Conservation (phyloP, 2,113 vertebrate species). For the Naja naja region DNA sequence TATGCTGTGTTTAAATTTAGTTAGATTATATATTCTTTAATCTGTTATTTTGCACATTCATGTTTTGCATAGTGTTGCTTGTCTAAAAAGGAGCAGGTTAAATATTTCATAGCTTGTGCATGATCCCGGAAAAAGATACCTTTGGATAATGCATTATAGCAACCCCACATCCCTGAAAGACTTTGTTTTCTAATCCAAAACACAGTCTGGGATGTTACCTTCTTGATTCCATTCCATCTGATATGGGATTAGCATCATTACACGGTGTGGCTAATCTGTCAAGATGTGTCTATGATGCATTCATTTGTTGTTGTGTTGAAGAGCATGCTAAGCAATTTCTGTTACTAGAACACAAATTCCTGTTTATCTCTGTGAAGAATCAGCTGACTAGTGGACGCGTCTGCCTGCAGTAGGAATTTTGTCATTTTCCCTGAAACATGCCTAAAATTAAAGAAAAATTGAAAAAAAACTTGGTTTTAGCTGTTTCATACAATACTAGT, state of each 20-base stretch:
- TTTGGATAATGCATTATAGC: background rate
- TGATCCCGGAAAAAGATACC: background rate
- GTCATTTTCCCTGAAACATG: background rate
- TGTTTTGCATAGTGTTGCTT: background rate
- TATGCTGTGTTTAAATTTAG: background rate
- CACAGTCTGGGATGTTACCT: background rate
- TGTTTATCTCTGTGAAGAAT: background rate
- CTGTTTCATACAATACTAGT: background rate
- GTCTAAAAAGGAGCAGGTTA: background rate
- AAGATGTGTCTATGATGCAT: background rate
- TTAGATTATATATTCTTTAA: background rate
- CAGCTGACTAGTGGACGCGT: background rate
- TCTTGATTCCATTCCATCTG: background rate
- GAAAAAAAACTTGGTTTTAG: background rate
- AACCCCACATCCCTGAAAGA: background rate
- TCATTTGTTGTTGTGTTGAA: background rate
- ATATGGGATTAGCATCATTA: background rate
- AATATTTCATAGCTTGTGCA: background rate
- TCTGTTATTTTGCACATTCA: background rate
- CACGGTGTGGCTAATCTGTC: background rate
- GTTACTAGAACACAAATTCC: background rate
- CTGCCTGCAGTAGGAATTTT: background rate
- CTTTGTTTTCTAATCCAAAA: background rate
- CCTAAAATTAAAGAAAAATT: background rate
- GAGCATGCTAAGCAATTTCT: background rate